Evolutionary conservation across 2,797 vertebrate genomes (phyloP).

Genomic region (Enteromius treurensis): DNA sequence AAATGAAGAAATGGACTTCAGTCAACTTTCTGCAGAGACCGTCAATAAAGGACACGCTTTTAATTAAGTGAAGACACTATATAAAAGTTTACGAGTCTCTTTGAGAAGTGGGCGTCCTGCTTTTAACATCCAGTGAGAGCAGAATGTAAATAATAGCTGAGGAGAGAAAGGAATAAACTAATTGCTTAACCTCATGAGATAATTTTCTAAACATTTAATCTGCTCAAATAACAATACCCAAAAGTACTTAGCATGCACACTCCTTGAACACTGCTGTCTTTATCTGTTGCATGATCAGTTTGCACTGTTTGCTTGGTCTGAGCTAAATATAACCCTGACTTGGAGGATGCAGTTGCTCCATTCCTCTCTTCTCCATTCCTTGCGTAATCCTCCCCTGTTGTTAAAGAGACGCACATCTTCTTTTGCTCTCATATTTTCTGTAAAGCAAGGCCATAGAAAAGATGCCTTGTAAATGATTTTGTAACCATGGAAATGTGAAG

Average conservation of each 20-base stretch:
- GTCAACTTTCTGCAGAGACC: slow-evolving; percentile 34
- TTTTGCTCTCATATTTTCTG: slow-evolving; percentile 27
- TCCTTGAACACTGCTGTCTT: slow-evolving; percentile 41
- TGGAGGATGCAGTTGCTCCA: slow-evolving; percentile 5
- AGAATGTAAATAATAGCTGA: slow-evolving; percentile 44
- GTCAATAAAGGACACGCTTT: slow-evolving; percentile 55
- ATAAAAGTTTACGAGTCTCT: slow-evolving; percentile 57
- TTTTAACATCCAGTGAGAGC: slow-evolving; percentile 47
- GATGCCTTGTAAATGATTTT: slow-evolving; percentile 6
- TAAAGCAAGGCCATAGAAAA: slow-evolving; percentile 27
- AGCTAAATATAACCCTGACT: slow-evolving; percentile 47
- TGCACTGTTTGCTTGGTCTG: slow-evolving; percentile 42
- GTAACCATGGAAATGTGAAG: slow-evolving; percentile 16
- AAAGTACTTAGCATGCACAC: slow-evolving; percentile 36
- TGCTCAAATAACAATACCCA: slow-evolving; percentile 54
- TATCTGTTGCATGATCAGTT: slow-evolving; percentile 55
- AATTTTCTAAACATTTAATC: slow-evolving; percentile 72
- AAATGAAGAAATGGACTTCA: slow-evolving; percentile 44
- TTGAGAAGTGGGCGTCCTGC: slow-evolving; percentile 34
- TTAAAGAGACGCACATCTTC: slow-evolving; percentile 13
- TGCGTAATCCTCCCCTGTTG: not conserved
- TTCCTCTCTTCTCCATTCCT: not conserved
- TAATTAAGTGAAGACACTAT: slow-evolving; percentile 63
- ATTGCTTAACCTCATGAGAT: slow-evolving; percentile 61
- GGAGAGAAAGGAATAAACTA: slow-evolving; percentile 51